A percentile compares a stretch with the other conserved stretches of the same genome.
Evolutionary conservation across 2,797 vertebrate species (phyloP).

Genomic region (Poecilia velifera): DNA sequence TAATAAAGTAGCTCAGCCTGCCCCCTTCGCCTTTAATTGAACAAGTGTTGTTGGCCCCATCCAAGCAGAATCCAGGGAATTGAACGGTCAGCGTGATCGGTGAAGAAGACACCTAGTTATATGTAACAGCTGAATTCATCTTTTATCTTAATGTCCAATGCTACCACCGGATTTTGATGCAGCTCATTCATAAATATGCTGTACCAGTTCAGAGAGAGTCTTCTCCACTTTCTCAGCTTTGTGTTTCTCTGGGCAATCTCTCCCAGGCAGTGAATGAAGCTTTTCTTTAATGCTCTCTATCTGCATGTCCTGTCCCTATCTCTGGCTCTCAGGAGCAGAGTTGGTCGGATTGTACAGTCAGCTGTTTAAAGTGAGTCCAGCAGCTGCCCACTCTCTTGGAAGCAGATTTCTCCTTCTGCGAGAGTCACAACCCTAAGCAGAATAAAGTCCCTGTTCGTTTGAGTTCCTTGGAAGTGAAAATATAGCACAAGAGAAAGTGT

Average conservation of each 20-base stretch:
- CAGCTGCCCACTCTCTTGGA: conserved; percentile 27
- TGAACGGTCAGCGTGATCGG: neutral
- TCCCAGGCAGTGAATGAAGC: neutral
- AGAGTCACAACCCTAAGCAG: conserved; percentile 25
- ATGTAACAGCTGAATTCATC: conserved; percentile 11
- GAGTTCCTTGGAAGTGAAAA: conserved; percentile 36
- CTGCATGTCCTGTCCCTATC: conserved; percentile 21
- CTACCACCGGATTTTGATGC: neutral
- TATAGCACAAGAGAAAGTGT: conserved; percentile 20
- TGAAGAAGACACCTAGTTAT: neutral
- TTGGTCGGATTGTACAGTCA: conserved; percentile 28
- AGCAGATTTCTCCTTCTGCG: conserved; percentile 14
- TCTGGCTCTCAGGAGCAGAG: conserved; percentile 31
- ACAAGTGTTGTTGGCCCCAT: conserved; percentile 65
- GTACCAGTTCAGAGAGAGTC: conserved; percentile 18
- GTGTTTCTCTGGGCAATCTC: conserved; percentile 14
- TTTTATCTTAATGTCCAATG: conserved; percentile 4
- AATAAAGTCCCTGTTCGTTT: conserved; percentile 14
- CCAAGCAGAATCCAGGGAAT: conserved; percentile 52
- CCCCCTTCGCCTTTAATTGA: conserved; percentile 70
- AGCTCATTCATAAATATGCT: conserved; percentile 1
- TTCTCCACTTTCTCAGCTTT: conserved; percentile 4
- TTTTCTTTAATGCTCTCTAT: conserved; percentile 14
- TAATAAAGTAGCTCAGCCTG: conserved; percentile 70
- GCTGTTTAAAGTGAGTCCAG: conserved; percentile 33